A percentile compares a stretch with the other conserved stretches of the same genome.
phyloP scores from a whole-genome alignment of 2,113 vertebrate genomes.

The Heteronetta atricapilla region DNA sequence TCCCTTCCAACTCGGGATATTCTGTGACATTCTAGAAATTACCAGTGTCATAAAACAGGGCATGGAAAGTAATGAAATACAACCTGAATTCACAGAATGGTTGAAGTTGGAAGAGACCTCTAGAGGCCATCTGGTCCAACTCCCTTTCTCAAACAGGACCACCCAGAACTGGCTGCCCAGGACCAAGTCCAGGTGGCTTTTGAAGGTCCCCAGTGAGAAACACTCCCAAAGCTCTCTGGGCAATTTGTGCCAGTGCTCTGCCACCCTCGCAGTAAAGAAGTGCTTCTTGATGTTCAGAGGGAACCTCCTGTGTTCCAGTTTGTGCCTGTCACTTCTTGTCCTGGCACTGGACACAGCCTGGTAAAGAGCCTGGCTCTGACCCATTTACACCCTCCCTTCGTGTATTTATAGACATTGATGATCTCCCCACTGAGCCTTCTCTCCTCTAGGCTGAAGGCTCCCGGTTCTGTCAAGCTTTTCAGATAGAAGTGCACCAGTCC shows the following conservation, averaged over 20 bases:
- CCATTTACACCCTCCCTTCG: not conserved
- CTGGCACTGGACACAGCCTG: not conserved
- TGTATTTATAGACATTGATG: not conserved
- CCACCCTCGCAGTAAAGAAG: not conserved
- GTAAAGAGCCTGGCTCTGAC: not conserved
- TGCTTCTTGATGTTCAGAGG: not conserved
- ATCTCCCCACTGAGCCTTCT: not conserved
- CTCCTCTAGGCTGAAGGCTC: not conserved
- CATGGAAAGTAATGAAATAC: not conserved
- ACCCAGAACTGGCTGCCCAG: not conserved
- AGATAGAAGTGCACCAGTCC: not conserved
- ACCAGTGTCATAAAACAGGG: not conserved
- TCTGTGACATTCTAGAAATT: not conserved
- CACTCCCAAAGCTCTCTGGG: not conserved
- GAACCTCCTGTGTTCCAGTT: accelerated
- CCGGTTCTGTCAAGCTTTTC: not conserved
- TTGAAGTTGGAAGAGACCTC: not conserved
- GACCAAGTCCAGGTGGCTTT: not conserved
- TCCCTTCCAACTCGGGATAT: too few species aligned
- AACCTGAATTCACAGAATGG: not conserved
- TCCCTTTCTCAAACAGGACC: not conserved
- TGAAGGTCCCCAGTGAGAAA: not conserved
- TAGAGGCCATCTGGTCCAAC: not conserved
- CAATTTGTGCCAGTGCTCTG: not conserved
- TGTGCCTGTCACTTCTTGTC: not conserved